phyloP scores from a whole-genome alignment of 1,140 invertebrate species.

The Cydia pomonella region DNA sequence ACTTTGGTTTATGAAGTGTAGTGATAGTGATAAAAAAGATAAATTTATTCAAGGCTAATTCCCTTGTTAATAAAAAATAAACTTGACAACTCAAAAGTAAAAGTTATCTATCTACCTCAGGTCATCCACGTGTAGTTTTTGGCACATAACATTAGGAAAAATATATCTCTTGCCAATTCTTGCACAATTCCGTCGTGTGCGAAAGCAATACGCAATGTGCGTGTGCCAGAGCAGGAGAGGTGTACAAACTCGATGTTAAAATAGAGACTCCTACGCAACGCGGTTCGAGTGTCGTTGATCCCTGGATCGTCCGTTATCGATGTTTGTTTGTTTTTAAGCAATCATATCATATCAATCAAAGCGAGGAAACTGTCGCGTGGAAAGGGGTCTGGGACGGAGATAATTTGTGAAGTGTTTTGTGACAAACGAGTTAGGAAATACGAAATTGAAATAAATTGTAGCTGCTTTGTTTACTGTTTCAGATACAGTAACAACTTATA shows the following conservation, averaged over 20 bases:
- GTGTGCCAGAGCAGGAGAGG: conserved; percentile 47
- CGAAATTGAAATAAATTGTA: background rate
- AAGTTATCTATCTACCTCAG: conserved; percentile 41
- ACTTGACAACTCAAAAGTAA: conserved; percentile 41
- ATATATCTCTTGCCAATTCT: conserved; percentile 68
- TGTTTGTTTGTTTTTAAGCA: conserved; percentile 47
- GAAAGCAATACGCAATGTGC: conserved; percentile 43
- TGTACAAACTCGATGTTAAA: conserved; percentile 60
- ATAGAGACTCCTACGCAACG: conserved; percentile 73
- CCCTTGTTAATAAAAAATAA: background rate
- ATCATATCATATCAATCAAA: conserved; percentile 31
- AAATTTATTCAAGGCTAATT: background rate
- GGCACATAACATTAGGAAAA: conserved; percentile 53
- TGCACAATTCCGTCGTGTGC: conserved; percentile 59
- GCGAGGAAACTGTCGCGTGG: conserved; percentile 9
- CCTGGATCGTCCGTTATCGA: conserved; percentile 52
- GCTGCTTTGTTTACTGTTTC: background rate
- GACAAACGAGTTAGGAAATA: background rate
- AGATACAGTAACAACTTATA: background rate
- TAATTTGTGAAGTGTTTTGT: conserved; percentile 12
- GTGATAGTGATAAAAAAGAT: too few species aligned
- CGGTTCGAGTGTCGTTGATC: conserved; percentile 68
- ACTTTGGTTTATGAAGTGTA: too few species aligned
- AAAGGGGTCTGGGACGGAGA: conserved; percentile 15
- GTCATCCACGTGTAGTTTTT: conserved; percentile 68